Evolutionary conservation across 1,140 invertebrate species (phyloP).

Genomic region (Eupeodes corollae): DNA sequence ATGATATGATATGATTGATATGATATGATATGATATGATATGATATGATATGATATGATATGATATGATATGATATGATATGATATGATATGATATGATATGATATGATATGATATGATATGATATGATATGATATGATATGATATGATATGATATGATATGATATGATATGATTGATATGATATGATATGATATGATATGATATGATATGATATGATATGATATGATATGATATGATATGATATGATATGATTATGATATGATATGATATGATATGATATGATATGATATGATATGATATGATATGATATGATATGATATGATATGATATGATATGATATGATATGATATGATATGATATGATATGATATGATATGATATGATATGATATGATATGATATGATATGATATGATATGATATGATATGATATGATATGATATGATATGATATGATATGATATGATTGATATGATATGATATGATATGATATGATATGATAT

Average conservation of each 20-base stretch:
- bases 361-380: background rate
- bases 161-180: background rate
- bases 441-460: background rate
- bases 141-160: background rate
- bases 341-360: background rate
- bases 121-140: background rate
- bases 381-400: background rate
- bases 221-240: slow-evolving; percentile 13
- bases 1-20: background rate
- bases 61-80: background rate
- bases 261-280: slow-evolving; percentile 15
- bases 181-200: slow-evolving; percentile 7
- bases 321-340: slow-evolving; percentile 9
- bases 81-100: background rate
- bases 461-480: background rate
- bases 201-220: too few species aligned
- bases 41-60: background rate
- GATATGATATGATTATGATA: slow-evolving; percentile 13
- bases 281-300: slow-evolving; percentile 12
- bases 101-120: background rate
- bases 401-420: background rate
- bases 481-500: background rate
- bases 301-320: slow-evolving; percentile 11
- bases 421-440: background rate
- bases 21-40: background rate